phyloP scores from a whole-genome alignment of 1,140 invertebrate genomes.

The Bombus confusus region DNA sequence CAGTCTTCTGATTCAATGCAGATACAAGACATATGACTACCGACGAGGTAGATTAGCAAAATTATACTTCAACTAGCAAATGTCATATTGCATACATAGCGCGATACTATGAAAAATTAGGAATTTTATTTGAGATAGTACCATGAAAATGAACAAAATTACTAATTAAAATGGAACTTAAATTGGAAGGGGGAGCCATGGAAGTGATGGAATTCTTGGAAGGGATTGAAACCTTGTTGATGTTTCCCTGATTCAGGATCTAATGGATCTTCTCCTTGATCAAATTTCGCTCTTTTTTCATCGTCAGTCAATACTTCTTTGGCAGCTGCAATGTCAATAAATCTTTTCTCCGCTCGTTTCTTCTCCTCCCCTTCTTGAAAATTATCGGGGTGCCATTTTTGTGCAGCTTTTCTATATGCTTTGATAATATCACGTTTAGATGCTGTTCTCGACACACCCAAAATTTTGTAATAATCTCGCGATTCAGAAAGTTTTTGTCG shows the following conservation, averaged over 20 bases:
- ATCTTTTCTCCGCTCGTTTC: constrained; percentile 97
- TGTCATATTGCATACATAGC: background rate
- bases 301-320: constrained; percentile 96
- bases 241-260: constrained; percentile 93
- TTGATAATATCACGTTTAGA: constrained; percentile 97
- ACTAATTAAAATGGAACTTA: constrained; percentile 96
- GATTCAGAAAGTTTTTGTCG: constrained; percentile 96
- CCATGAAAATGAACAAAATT: background rate
- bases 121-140: constrained; percentile 53
- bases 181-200: constrained; percentile 96
- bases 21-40: constrained; percentile 42
- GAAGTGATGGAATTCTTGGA: constrained; percentile 93
- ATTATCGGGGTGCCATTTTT: constrained; percentile 99
- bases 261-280: constrained; percentile 97
- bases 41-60: constrained; percentile 56
- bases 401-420: constrained; percentile 98
- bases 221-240: constrained; percentile 90
- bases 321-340: constrained; percentile 99
- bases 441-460: constrained; percentile 93
- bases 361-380: constrained; percentile 95
- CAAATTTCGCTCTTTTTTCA: constrained; percentile 96
- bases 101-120: constrained; percentile 17
- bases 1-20: constrained; percentile 26
- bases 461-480: constrained; percentile 99
- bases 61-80: constrained; percentile 44